Evolutionary conservation across 1,140 invertebrate species (phyloP), one percentile per base, ranked within the genome.

Genomic region (Cydia amplana): DNA sequence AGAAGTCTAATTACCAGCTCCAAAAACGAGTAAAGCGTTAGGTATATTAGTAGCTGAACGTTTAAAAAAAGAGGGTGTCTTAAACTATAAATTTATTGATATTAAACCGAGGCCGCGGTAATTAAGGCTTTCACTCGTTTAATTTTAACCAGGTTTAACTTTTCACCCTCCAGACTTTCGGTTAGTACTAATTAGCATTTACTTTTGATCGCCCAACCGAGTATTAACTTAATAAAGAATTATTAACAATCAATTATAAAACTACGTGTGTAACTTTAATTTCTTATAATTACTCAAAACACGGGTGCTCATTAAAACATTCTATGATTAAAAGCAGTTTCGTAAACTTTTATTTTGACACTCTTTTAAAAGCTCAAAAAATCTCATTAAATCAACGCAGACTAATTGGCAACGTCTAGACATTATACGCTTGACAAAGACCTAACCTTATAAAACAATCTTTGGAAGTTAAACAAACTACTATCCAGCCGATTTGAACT

Each of bases 11-110:
- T 60, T 60, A 60, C 55, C 55, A 60, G 20, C 20, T 23, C 55
- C 55, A 55, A 60, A 60, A 60, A 60, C 20, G n/a, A 7, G 2
- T 7, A 51, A 18, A 10, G 4, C 9, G 18, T 40, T 40, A 40
- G 36, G 36, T 40, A 40, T 60, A 60, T 60, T 60, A 20, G 18
- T 23, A 60, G 2, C 20, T 60, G 18, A 20, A 60, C n/a, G 55
- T 7, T 23, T n/a, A 25, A 63, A 85, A 63, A 85, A 78, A 84
- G 82, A 87, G 90, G 89, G 89, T 92, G 86, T 92, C 90, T 92
- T 89, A 89, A 91, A 91, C 87, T 91, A 91, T 89, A 86, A 89
- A 87, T 85, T 78, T 92, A 92, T 91, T 92, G 89, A 91, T 91
- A 91, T 91, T 85, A 85, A 89, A 86, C 83, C 82, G 82, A 78